Evolutionary conservation across 2,797 vertebrate genomes (phyloP).

Genomic region (Hippocampus kuda): DNA sequence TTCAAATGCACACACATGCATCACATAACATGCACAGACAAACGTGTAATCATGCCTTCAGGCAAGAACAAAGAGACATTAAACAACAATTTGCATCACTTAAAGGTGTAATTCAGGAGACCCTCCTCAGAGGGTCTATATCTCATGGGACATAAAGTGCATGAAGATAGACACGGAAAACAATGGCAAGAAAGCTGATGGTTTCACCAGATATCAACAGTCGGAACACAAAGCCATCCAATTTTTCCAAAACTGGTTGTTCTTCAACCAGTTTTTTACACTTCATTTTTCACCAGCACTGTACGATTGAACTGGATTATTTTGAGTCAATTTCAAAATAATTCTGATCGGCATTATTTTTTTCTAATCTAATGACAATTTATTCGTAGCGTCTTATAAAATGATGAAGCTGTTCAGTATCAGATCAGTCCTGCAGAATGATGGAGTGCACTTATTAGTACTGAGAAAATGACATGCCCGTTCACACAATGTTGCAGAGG

Average conservation of each 20-base stretch:
- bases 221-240: neutral
- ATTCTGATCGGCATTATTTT: too few relatives aligned
- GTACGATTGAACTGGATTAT: neutral
- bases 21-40: constrained; percentile 14
- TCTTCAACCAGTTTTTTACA: neutral
- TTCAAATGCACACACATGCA: constrained; percentile 4
- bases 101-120: constrained; percentile 39
- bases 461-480: too few relatives aligned
- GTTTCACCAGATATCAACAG: neutral
- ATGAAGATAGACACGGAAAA: neutral
- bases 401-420: too few relatives aligned
- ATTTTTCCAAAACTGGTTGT: neutral
- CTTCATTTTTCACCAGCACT: neutral
- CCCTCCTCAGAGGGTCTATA: constrained; percentile 20
- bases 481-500: too few relatives aligned
- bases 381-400: too few relatives aligned
- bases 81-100: constrained; percentile 39
- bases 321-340: too few relatives aligned
- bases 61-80: constrained; percentile 23
- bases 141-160: constrained; percentile 9
- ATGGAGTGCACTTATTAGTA: too few relatives aligned
- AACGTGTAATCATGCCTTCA: constrained; percentile 26
- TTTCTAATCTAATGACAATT: too few relatives aligned
- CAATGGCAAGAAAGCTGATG: constrained; percentile 5
- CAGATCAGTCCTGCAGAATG: too few relatives aligned